Percentiles rank a stretch among this genome's conserved stretches.
These are phyloP conservation scores for Asteroscopus sphinx DNA, from an alignment of 2,888 invertebrate genomes.

Conservation along the genomic window DNA sequence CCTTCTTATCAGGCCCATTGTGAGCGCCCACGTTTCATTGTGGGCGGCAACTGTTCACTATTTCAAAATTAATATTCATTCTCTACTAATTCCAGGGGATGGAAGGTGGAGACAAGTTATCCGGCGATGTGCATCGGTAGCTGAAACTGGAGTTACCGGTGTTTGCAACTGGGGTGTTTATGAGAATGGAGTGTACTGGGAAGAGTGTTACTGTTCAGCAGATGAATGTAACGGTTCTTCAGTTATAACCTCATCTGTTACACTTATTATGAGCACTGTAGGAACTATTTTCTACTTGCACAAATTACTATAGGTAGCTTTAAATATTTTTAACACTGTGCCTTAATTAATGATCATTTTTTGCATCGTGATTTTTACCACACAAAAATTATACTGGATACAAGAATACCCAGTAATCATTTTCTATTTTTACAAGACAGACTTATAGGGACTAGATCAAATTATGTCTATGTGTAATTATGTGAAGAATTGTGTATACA, in stretches of 20 bases:
- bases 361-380: conserved; percentile 23
- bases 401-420: not conserved
- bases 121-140: conserved; percentile 96
- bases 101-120: conserved; percentile 98
- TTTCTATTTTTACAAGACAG: conserved; percentile 2
- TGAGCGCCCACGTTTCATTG: no score
- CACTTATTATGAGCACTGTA: conserved; percentile 58
- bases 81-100: conserved; percentile 92
- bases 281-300: conserved; percentile 33
- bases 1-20: no score
- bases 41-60: no score
- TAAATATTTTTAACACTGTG: conserved; percentile 32
- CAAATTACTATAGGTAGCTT: conserved; percentile 41
- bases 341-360: conserved; percentile 37
- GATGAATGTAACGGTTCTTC: conserved; percentile 94
- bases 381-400: not conserved
- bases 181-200: conserved; percentile 98
- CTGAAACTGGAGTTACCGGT: conserved; percentile 97
- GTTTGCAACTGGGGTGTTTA: conserved; percentile 99
- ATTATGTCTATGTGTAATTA: no score
- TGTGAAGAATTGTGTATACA: no score
- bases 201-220: conserved; percentile 98
- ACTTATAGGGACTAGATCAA: no score
- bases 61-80: no score
- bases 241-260: conserved; percentile 63